Base-by-base conservation (phyloP, 1,140 invertebrate genomes). In the Radopholus similis region DNA sequence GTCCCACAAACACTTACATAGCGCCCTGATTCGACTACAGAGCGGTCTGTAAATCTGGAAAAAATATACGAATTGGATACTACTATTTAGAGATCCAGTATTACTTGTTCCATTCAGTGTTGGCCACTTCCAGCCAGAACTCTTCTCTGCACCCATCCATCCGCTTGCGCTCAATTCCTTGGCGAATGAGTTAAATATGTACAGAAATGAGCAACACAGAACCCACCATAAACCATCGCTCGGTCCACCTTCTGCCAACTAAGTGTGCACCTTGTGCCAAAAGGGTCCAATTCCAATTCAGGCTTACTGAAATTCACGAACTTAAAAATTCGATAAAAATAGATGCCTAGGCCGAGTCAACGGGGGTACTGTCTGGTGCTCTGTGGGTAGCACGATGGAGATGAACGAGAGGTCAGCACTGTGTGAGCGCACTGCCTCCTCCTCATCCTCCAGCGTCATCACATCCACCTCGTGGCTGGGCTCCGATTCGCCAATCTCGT, bases 401-500 rank as follows among this genome's bases (percentile, higher is more conserved):
- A 15, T 13, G 40, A 42, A n/a, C n/a, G 40, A 15, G n/a, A 13
- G n/a, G 13, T 42, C 13, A n/a, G n/a, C n/a, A n/a, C n/a, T n/a
- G n/a, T n/a, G n/a, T n/a, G n/a, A n/a, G n/a, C n/a, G n/a, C 26
- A 11, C 49, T 23, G 15, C 44, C n/a, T n/a, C n/a, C 6, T 63
- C 64, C 21, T 66, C 54, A 11, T 64, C 64, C 37, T 66, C 40
- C 32, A 60, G 66, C 21, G 44, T 28, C 11, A 53, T 35, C 8
- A 70, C 47, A 30, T 68, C 65, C 9, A 69, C 53, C 30, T 35
- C 0, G 6, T 68, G 30, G 32, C 38, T 68, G 21, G 66, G 54
- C 62, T 90, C 89, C 77, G 93, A 92, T 83, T 92, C 90, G 11
- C 95, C 95, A 80, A 95, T 95, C 54, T 95, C 93, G 84, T 98